Conservation (phyloP, 2,113 vertebrate genomes). For the Pluvianellus socialis region DNA sequence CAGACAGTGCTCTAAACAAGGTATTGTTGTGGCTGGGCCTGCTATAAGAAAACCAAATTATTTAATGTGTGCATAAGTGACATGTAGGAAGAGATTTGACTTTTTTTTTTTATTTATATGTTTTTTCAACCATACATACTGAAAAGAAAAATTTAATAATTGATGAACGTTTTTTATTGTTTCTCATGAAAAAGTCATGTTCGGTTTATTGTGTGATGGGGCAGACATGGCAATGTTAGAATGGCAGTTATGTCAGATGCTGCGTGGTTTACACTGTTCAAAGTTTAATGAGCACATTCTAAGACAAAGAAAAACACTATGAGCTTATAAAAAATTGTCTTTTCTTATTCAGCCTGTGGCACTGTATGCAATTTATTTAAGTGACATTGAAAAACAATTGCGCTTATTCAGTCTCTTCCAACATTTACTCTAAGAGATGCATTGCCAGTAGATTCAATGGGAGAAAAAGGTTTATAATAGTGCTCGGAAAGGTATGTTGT, state of each 20-base stretch:
- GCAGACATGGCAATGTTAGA: conserved; percentile 17
- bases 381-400: background rate
- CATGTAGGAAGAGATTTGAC: background rate
- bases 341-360: background rate
- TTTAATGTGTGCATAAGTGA: background rate
- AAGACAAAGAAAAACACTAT: conserved; percentile 30
- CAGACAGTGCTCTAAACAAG: background rate
- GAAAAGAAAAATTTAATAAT: conserved; percentile 66
- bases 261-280: conserved; percentile 10
- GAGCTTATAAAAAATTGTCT: conserved; percentile 4
- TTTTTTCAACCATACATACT: background rate
- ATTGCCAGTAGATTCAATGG: background rate
- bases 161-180: conserved; percentile 61
- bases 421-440: background rate
- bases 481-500: background rate
- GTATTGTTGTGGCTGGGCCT: background rate
- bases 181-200: conserved; percentile 73
- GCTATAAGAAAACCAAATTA: background rate
- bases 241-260: background rate
- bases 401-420: background rate
- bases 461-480: background rate
- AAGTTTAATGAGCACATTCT: conserved; percentile 65
- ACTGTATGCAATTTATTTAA: background rate
- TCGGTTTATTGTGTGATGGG: conserved; percentile 35
- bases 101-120: conserved; percentile 7